Evolutionary conservation across 2,113 vertebrate species (phyloP).

Genomic region (Tauraco erythrolophus): DNA sequence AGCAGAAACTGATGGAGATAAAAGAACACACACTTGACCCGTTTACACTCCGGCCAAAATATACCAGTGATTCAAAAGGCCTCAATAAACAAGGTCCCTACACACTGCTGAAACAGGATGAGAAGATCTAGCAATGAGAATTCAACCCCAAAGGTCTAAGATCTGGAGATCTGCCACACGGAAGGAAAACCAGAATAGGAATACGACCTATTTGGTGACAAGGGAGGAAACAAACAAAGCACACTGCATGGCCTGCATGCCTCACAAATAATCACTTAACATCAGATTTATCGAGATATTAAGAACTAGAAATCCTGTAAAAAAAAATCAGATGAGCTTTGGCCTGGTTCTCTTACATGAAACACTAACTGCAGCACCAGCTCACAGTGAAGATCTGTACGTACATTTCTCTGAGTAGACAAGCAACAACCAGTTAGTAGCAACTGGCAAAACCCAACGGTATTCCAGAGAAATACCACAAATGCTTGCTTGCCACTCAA

Average conservation of each 20-base stretch:
- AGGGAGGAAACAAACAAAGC: neutral
- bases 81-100: neutral
- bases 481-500: neutral
- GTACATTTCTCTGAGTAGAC: neutral
- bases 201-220: neutral
- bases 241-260: no score
- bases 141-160: neutral
- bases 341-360: neutral
- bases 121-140: neutral
- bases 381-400: neutral
- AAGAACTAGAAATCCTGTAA: neutral
- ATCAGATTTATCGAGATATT: neutral
- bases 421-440: neutral
- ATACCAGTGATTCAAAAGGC: neutral
- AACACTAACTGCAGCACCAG: neutral
- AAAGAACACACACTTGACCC: rapidly evolving
- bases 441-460: neutral
- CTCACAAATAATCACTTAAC: neutral
- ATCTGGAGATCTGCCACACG: neutral
- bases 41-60: neutral
- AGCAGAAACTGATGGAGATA: neutral
- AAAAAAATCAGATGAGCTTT: neutral
- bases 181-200: neutral
- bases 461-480: neutral
- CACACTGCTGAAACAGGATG: neutral